phyloP scores from a whole-genome alignment of 2,888 invertebrate species.

The Latheticus oryzae region DNA sequence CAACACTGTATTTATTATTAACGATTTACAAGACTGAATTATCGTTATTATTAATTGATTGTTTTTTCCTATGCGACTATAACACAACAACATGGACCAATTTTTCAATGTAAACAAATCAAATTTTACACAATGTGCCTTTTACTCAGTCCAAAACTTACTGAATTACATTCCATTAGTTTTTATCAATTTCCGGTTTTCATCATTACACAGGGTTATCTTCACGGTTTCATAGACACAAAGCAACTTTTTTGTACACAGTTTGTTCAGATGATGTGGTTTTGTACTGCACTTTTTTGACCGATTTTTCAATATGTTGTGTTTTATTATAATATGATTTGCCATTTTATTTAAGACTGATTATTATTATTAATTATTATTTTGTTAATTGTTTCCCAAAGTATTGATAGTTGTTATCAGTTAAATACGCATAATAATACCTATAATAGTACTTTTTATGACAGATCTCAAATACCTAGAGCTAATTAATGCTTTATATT shows the following conservation, averaged over 20 bases:
- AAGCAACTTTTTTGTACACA: too few species aligned
- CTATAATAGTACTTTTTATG: conserved; percentile 52
- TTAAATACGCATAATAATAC: too few species aligned
- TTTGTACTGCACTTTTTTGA: conserved; percentile 23
- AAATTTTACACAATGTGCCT: conserved; percentile 58
- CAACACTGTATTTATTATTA: conserved; percentile 49
- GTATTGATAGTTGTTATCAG: conserved; percentile 59
- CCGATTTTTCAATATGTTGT: conserved; percentile 49
- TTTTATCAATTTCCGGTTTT: conserved; percentile 45
- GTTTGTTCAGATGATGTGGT: conserved; percentile 24
- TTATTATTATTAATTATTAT: conserved; percentile 54
- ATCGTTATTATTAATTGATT: conserved; percentile 45
- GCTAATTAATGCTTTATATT: conserved; percentile 55
- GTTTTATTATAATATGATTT: conserved; percentile 54
- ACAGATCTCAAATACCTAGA: conserved; percentile 50
- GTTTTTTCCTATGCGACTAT: conserved; percentile 44
- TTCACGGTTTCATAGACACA: conserved; percentile 32
- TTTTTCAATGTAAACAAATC: conserved; percentile 49
- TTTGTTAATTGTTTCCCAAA: conserved; percentile 56
- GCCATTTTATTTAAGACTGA: conserved; percentile 66
- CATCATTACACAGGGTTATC: conserved; percentile 33
- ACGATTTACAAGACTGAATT: conserved; percentile 53
- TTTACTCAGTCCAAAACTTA: conserved; percentile 46
- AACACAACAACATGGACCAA: conserved; percentile 53
- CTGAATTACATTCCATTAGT: conserved; percentile 52